Conservation (phyloP, 2,113 vertebrate genomes). For the Camelus bactrianus region DNA sequence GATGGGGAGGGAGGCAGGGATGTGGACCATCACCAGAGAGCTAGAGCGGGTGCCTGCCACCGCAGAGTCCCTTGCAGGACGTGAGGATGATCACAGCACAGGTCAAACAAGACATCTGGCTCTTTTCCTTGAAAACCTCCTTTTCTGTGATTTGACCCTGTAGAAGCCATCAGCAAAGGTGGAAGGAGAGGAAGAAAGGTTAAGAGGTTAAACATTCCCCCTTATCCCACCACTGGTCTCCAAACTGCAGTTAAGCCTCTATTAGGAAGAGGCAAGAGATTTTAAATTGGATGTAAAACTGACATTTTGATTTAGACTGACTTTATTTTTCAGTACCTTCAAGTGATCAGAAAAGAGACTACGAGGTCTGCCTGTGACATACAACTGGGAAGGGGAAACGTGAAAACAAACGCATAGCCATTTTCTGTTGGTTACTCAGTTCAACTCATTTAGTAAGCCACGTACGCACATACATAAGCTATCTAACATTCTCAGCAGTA, state of each 20-base stretch:
- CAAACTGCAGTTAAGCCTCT: background rate
- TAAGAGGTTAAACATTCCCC: too few species aligned
- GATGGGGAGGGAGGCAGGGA: background rate
- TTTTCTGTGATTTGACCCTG: background rate
- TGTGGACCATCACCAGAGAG: background rate
- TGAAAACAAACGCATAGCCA: background rate
- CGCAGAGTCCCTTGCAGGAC: background rate
- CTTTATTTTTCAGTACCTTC: background rate
- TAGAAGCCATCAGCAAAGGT: background rate
- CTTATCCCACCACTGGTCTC: background rate
- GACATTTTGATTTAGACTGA: background rate
- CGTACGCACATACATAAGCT: background rate
- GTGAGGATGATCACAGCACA: background rate
- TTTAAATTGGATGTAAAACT: background rate
- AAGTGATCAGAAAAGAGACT: background rate
- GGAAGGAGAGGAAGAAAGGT: background rate
- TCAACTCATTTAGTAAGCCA: background rate
- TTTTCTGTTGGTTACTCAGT: slow-evolving; percentile 7
- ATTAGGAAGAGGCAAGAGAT: background rate
- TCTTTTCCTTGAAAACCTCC: background rate
- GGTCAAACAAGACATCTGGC: background rate
- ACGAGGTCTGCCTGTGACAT: background rate
- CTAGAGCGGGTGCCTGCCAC: background rate
- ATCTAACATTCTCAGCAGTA: background rate
- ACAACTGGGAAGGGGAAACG: background rate